These are phyloP conservation scores for Syrphus vitripennis DNA, from an alignment of 2,888 invertebrate species.

Conservation along the genomic window DNA sequence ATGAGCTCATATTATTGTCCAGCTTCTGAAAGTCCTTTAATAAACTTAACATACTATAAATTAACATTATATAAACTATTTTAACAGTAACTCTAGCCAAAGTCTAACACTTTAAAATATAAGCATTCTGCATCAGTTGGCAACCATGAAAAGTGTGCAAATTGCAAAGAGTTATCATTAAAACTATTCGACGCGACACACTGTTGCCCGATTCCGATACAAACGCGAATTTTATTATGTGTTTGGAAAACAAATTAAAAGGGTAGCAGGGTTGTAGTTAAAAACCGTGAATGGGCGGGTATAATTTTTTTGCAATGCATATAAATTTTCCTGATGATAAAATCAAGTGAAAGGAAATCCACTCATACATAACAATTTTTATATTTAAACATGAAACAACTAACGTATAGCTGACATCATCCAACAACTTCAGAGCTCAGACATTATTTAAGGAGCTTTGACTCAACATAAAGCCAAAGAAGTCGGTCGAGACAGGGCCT, in stretches of 20 bases:
- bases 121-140: neutral
- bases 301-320: constrained; percentile 30
- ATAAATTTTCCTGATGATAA: neutral
- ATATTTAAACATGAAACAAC: neutral
- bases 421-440: neutral
- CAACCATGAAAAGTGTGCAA: neutral
- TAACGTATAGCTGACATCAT: constrained; percentile 11
- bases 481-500: neutral
- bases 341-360: constrained; percentile 10
- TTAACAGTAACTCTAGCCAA: too few relatives aligned
- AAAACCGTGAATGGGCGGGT: constrained; percentile 37
- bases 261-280: constrained; percentile 47
- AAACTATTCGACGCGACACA: constrained; percentile 29
- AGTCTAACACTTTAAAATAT: too few relatives aligned
- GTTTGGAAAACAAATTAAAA: constrained; percentile 42
- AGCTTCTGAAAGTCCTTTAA: too few relatives aligned
- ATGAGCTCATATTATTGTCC: too few relatives aligned
- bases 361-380: neutral
- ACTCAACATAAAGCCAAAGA: neutral
- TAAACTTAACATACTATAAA: too few relatives aligned
- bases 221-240: constrained; percentile 25
- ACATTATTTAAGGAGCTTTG: neutral
- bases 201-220: constrained; percentile 42
- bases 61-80: too few relatives aligned
- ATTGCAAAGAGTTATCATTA: constrained; percentile 29